Conservation (phyloP, 2,888 invertebrate genomes). For the Liposcelis brunnea region DNA sequence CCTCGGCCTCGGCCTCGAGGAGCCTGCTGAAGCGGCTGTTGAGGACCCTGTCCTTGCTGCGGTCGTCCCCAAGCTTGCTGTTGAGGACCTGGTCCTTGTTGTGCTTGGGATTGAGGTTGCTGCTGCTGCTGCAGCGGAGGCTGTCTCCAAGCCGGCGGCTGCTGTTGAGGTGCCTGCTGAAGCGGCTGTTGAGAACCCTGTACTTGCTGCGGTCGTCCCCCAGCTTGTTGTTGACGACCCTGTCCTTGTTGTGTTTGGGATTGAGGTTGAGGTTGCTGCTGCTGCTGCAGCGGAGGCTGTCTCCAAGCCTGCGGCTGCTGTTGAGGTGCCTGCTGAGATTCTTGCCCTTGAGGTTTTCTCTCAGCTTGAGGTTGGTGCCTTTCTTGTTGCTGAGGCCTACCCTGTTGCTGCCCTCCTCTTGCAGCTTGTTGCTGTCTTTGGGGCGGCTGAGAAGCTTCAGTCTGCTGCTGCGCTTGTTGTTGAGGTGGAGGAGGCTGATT, state of each 20-base stretch:
- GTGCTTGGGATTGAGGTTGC: conserved; percentile 12
- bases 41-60: neutral
- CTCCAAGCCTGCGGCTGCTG: neutral
- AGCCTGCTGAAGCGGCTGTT: neutral
- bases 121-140: neutral
- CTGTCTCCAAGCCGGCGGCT: conserved; percentile 1
- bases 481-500: neutral
- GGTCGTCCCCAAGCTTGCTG: neutral
- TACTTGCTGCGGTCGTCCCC: neutral
- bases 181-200: neutral
- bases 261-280: no score
- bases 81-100: conserved; percentile 11
- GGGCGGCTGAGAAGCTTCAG: conserved; percentile 8
- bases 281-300: neutral
- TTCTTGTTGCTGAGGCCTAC: conserved; percentile 11
- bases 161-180: neutral
- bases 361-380: conserved; percentile 10
- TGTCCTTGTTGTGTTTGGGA: conserved; percentile 11
- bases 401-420: conserved; percentile 2
- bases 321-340: neutral
- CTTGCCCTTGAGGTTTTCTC: neutral
- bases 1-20: conserved; percentile 1
- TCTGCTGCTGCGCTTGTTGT: conserved; percentile 11
- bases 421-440: conserved; percentile 8
- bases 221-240: conserved; percentile 10